Conservation (phyloP, 2,113 vertebrate genomes). For the Athene noctua region DNA sequence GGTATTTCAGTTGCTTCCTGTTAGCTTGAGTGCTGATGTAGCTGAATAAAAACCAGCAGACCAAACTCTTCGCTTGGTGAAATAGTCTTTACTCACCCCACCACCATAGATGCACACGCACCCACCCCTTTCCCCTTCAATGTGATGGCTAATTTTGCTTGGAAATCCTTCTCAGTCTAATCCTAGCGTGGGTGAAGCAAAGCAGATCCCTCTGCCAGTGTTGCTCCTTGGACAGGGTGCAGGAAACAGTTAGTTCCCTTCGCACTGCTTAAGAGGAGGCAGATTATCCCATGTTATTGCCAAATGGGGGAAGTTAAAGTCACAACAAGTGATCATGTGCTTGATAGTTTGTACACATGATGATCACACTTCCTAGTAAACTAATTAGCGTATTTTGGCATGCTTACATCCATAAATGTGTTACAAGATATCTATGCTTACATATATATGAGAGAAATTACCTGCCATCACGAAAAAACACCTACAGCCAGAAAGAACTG, state of each 20-base stretch:
- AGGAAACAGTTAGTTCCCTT: background rate
- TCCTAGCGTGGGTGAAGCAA: background rate
- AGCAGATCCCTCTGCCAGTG: background rate
- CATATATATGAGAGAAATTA: background rate
- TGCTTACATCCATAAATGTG: background rate
- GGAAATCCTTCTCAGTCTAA: background rate
- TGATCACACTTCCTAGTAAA: background rate
- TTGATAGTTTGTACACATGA: constrained; percentile 3
- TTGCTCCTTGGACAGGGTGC: background rate
- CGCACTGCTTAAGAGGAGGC: background rate
- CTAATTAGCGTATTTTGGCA: background rate
- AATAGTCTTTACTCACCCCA: background rate
- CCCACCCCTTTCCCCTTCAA: background rate
- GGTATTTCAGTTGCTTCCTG: background rate
- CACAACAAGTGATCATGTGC: background rate
- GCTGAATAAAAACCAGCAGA: constrained; percentile 1
- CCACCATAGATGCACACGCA: background rate
- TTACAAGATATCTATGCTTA: background rate
- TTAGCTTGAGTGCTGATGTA: background rate
- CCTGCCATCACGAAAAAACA: background rate
- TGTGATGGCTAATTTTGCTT: background rate
- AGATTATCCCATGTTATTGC: background rate
- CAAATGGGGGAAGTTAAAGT: background rate
- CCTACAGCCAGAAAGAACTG: background rate
- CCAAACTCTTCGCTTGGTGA: background rate